A percentile compares a stretch with the other conserved stretches of the same genome.
Conservation (phyloP, 2,113 vertebrate genomes). For the Tiliqua scincoides region DNA sequence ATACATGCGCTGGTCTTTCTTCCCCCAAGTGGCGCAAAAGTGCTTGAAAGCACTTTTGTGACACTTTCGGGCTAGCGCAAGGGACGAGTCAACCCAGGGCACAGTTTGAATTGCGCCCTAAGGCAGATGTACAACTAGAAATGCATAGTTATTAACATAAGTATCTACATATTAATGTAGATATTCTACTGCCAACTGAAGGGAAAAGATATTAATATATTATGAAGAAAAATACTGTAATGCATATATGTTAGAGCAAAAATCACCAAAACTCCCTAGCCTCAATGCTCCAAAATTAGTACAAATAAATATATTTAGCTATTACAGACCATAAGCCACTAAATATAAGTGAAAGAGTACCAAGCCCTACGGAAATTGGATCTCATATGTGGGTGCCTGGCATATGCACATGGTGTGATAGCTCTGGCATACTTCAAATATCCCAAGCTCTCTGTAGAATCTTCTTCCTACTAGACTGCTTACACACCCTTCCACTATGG, state of each 20-base stretch:
- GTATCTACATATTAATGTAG: neutral
- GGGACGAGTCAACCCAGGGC: too few relatives aligned
- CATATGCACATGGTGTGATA: neutral
- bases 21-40: too few relatives aligned
- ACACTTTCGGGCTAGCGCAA: too few relatives aligned
- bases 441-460: constrained; percentile 11
- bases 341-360: neutral
- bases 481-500: neutral
- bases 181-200: neutral
- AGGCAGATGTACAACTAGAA: neutral
- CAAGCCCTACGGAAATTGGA: neutral
- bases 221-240: neutral
- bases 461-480: constrained; percentile 22
- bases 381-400: too few relatives aligned
- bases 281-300: neutral
- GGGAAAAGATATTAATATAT: neutral
- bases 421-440: neutral
- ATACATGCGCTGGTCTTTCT: too few relatives aligned
- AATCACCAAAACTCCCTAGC: neutral
- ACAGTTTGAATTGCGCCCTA: too few relatives aligned
- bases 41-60: too few relatives aligned
- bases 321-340: neutral
- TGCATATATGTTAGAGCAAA: neutral
- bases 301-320: neutral
- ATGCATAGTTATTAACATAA: neutral